A percentile compares a stretch with the other conserved stretches of the same genome.
Evolutionary conservation across 1,140 invertebrate species (phyloP).

Genomic region (Drosophila lacteicornis): DNA sequence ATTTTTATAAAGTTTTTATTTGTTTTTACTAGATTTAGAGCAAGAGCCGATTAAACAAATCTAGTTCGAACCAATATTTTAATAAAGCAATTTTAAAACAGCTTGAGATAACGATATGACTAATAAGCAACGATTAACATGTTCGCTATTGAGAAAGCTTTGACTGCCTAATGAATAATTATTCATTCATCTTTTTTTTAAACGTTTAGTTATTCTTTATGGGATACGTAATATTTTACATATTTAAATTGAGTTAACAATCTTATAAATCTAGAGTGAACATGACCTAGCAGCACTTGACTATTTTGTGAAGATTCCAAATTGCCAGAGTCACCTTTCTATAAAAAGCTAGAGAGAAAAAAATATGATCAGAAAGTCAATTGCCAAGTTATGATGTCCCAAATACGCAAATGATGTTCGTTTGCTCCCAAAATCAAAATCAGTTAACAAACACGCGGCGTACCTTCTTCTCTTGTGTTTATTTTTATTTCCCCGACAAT

Average conservation of each 20-base stretch:
- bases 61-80: conserved; percentile 9
- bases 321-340: not conserved
- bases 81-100: not conserved
- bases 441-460: conserved; percentile 1
- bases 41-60: conserved; percentile 6
- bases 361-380: not conserved
- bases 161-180: not conserved
- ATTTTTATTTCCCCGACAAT: not conserved
- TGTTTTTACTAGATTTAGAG: too few relatives aligned
- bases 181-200: not conserved
- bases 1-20: not conserved
- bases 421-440: conserved; percentile 1
- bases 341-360: not conserved
- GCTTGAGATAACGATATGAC: not conserved
- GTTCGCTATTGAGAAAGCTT: not conserved
- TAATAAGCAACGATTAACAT: not conserved
- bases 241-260: too few relatives aligned
- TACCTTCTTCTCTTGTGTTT: conserved; percentile 8
- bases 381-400: conserved; percentile 2
- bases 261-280: not conserved
- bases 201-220: not conserved
- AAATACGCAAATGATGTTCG: conserved; percentile 4
- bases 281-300: not conserved
- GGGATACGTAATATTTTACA: not conserved
- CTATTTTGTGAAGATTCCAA: not conserved